These are phyloP conservation scores for Enhydra lutris DNA, from an alignment of 2,113 vertebrate species.

Conservation along the genomic window DNA sequence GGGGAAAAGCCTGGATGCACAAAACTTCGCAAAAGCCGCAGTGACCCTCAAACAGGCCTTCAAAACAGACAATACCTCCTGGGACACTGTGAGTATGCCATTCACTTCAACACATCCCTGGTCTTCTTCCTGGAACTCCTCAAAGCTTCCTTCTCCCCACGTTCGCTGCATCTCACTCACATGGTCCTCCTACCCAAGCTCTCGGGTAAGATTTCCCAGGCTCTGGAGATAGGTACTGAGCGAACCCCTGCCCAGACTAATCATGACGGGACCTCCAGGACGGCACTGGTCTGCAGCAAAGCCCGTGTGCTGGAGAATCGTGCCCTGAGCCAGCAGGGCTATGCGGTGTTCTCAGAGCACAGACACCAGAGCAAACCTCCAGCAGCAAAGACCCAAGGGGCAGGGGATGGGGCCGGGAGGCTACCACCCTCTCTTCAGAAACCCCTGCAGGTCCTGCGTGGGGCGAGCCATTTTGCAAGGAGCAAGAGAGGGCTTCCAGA, in stretches of 20 bases:
- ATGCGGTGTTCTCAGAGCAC: background rate
- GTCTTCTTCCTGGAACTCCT: background rate
- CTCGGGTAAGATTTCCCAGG: background rate
- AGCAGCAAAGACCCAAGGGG: background rate
- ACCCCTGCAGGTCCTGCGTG: background rate
- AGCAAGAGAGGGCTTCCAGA: background rate
- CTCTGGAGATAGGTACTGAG: background rate
- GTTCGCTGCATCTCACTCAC: background rate
- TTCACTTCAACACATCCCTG: background rate
- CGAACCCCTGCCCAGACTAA: background rate
- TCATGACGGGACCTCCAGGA: background rate
- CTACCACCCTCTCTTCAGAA: background rate
- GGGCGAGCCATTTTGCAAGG: background rate
- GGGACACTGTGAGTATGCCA: background rate
- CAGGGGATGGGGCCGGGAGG: background rate
- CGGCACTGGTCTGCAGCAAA: background rate
- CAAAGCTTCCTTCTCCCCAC: background rate
- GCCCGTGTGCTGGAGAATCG: background rate
- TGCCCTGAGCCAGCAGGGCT: background rate
- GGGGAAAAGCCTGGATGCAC: background rate
- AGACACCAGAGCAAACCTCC: background rate
- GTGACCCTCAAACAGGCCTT: background rate
- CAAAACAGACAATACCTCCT: background rate
- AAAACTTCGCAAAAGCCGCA: background rate
- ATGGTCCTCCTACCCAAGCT: background rate